These are phyloP conservation scores for Tupiocoris notatus DNA, from an alignment of 2,888 invertebrate genomes.

Conservation along the genomic window DNA sequence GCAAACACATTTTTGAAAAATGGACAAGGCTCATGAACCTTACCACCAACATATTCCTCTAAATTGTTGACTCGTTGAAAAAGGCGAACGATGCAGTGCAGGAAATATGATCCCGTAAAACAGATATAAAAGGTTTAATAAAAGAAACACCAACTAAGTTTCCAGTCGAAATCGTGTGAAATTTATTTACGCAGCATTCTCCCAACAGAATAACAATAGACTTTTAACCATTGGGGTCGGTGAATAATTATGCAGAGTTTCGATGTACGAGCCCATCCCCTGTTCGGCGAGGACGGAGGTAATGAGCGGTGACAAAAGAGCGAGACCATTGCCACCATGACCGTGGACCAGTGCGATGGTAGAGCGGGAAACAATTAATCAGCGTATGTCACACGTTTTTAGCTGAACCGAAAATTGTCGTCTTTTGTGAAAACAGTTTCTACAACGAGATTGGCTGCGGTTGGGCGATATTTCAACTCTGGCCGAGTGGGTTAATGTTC, in stretches of 20 bases:
- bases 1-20: too few species aligned
- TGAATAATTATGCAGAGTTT: slow-evolving; percentile 18
- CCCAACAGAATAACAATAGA: background rate
- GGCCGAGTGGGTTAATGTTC: background rate
- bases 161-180: too few species aligned
- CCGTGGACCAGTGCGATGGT: background rate
- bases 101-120: slow-evolving; percentile 4
- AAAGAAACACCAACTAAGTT: too few species aligned
- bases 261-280: slow-evolving; percentile 13
- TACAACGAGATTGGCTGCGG: background rate
- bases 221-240: background rate
- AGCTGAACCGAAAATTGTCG: slow-evolving; percentile 11
- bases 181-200: too few species aligned
- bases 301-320: slow-evolving; percentile 30
- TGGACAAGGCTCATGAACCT: too few species aligned
- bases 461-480: background rate
- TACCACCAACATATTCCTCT: too few species aligned
- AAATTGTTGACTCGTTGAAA: too few species aligned
- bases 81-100: too few species aligned
- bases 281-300: background rate
- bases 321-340: background rate
- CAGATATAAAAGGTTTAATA: background rate
- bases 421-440: slow-evolving; percentile 7
- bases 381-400: slow-evolving; percentile 6
- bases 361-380: slow-evolving; percentile 24